Evolutionary conservation across 2,797 vertebrate genomes (phyloP).

Genomic region (Scyliorhinus canicula): DNA sequence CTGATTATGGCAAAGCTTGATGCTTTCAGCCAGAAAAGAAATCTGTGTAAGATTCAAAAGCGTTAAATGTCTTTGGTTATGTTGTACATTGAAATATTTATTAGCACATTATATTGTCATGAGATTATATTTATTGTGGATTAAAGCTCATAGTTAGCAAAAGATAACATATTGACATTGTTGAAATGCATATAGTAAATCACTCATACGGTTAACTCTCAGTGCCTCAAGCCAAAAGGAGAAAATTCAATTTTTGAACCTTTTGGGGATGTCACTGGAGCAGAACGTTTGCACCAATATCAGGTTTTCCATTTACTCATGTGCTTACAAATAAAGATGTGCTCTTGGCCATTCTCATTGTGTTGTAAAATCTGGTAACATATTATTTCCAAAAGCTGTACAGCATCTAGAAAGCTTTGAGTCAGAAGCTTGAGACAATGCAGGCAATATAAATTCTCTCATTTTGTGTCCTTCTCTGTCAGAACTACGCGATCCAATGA

Average conservation of each 20-base stretch:
- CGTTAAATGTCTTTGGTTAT: neutral
- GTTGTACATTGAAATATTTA: conserved; percentile 1
- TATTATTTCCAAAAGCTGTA: neutral
- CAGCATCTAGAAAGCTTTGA: neutral
- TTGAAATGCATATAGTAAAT: neutral
- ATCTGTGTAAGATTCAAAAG: neutral
- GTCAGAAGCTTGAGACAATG: neutral
- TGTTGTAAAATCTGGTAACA: neutral
- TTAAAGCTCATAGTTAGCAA: conserved; percentile 5
- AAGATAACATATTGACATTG: neutral
- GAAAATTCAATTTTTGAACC: conserved; percentile 1
- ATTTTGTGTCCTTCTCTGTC: neutral
- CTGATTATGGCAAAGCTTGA: neutral
- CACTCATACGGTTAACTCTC: neutral
- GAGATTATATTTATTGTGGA: neutral
- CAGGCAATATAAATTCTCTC: neutral
- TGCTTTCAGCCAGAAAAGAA: neutral
- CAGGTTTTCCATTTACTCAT: neutral
- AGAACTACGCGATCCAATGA: neutral
- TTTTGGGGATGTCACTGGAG: neutral
- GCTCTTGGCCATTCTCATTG: neutral
- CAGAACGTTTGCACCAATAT: neutral
- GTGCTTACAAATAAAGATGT: neutral
- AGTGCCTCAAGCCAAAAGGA: conserved; percentile 10
- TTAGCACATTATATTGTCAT: neutral